phyloP scores from a whole-genome alignment of 2,888 invertebrate species.

The Caenorhabditis sp. region DNA sequence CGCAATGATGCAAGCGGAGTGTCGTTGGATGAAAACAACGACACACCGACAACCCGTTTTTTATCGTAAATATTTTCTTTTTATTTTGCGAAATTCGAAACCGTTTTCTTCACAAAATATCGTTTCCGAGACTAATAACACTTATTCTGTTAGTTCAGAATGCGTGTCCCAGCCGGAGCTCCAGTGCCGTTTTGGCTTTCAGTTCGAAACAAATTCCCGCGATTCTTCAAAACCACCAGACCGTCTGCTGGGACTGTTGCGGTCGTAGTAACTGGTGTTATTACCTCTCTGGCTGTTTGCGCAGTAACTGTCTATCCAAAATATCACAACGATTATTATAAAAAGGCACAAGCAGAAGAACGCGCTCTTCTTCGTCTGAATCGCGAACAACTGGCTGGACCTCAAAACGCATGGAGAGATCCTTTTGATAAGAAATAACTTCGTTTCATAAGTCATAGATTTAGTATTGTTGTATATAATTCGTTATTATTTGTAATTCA shows the following conservation, averaged over 20 bases:
- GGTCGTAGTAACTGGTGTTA: slow-evolving; percentile 49
- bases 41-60: not conserved
- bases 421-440: slow-evolving; percentile 56
- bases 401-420: slow-evolving; percentile 61
- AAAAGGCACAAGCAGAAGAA: slow-evolving; percentile 59
- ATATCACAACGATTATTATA: slow-evolving; percentile 58
- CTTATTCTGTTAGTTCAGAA: slow-evolving; percentile 6
- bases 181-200: slow-evolving; percentile 59
- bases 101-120: not conserved
- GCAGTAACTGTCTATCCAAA: slow-evolving; percentile 62
- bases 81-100: slow-evolving; percentile 1
- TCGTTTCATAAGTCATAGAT: slow-evolving; percentile 4
- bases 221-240: slow-evolving; percentile 24
- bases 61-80: not conserved
- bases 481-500: not conserved
- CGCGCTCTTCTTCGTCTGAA: slow-evolving; percentile 53
- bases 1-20: not conserved
- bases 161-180: slow-evolving; percentile 64
- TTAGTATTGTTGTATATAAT: slow-evolving; percentile 7
- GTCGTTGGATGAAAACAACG: not conserved
- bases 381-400: slow-evolving; percentile 57
- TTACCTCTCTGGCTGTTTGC: slow-evolving; percentile 57
- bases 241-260: slow-evolving; percentile 60
- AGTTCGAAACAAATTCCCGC: slow-evolving; percentile 53
- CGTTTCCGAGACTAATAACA: not conserved